These are phyloP conservation scores for Xerus inauris DNA, from an alignment of 2,113 vertebrate species.

Conservation along the genomic window DNA sequence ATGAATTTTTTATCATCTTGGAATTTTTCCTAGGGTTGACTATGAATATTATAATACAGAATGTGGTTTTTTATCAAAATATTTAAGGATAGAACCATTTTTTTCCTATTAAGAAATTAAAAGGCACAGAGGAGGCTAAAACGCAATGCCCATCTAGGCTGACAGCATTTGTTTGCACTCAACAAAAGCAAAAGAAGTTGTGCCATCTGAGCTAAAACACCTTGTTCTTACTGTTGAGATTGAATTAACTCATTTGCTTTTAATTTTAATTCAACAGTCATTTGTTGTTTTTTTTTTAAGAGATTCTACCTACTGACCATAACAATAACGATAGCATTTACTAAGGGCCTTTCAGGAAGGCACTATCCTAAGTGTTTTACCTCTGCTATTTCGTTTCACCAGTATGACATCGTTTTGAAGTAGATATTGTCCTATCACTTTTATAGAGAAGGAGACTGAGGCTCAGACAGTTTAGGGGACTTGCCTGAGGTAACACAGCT, in stretches of 20 bases:
- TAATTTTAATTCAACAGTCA: neutral
- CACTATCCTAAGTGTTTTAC: neutral
- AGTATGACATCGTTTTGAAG: neutral
- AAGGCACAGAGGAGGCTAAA: neutral
- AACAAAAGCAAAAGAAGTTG: neutral
- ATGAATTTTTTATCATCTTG: neutral
- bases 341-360: neutral
- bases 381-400: neutral
- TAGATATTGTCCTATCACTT: neutral
- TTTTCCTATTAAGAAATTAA: neutral
- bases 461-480: neutral
- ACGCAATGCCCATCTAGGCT: neutral
- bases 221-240: neutral
- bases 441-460: conserved; percentile 23
- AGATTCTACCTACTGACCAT: neutral
- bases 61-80: neutral
- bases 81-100: neutral
- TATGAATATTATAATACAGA: neutral
- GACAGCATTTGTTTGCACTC: neutral
- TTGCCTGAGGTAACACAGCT: neutral
- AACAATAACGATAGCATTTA: neutral
- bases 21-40: neutral
- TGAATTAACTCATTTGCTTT: neutral
- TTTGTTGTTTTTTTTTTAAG: conserved; percentile 23
- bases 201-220: neutral